These are phyloP conservation scores for Oreochromis aureus DNA, from an alignment of 2,113 vertebrate genomes.

Conservation along the genomic window DNA sequence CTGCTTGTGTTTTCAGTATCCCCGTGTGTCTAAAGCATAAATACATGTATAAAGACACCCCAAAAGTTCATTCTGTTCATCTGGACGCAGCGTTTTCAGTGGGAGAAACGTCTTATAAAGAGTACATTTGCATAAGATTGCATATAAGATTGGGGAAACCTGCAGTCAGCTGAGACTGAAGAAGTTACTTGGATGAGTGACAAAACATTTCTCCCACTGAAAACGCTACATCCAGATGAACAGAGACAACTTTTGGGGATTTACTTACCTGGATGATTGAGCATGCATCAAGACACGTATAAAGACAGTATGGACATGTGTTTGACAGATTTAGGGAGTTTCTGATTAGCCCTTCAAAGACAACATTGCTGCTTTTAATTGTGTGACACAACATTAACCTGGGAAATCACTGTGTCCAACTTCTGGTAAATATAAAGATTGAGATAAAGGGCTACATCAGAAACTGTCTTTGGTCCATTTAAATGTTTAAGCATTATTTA, in stretches of 20 bases:
- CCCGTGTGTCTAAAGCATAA: background rate
- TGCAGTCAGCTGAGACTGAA: no score
- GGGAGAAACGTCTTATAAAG: no score
- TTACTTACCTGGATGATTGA: no score
- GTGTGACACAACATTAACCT: background rate
- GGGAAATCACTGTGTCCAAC: fast-evolving
- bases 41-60: background rate
- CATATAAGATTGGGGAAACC: no score
- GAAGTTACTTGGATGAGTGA: no score
- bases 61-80: no score
- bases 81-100: no score
- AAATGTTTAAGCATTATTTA: background rate
- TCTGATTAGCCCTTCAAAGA: background rate
- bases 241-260: no score
- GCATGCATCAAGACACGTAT: background rate
- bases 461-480: background rate
- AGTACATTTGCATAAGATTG: no score
- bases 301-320: background rate
- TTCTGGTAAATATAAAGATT: background rate
- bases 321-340: background rate
- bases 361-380: fast-evolving
- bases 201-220: no score
- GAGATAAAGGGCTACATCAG: fast-evolving
- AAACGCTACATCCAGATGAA: no score
- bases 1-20: background rate